Conservation (phyloP, 1,140 invertebrate species). For the Hirudo medicinalis region DNA sequence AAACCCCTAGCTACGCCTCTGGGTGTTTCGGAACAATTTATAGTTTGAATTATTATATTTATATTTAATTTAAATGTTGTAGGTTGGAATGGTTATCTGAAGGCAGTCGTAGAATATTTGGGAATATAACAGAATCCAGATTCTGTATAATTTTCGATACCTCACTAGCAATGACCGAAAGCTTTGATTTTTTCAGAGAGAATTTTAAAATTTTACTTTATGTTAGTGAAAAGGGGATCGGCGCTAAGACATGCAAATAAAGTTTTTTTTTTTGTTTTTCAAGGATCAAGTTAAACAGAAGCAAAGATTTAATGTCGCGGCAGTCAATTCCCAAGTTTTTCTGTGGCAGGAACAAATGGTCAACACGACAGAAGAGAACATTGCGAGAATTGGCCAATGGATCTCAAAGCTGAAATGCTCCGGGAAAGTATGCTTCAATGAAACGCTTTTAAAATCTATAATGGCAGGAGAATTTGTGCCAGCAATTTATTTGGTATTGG, state of each 20-base stretch:
- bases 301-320: background rate
- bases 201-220: slow-evolving; percentile 8
- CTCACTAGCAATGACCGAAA: background rate
- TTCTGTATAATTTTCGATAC: background rate
- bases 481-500: too few relatives aligned
- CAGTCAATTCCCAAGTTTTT: background rate
- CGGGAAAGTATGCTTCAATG: background rate
- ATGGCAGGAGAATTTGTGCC: too few relatives aligned
- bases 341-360: background rate
- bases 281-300: slow-evolving; percentile 11
- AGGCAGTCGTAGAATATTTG: slow-evolving; percentile 5
- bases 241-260: background rate
- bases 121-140: background rate
- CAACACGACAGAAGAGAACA: background rate
- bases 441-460: too few relatives aligned
- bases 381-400: background rate
- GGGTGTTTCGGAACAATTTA: background rate
- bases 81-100: slow-evolving; percentile 1
- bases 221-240: background rate
- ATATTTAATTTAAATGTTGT: background rate
- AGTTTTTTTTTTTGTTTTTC: slow-evolving; percentile 4
- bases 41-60: background rate
- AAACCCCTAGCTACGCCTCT: too few relatives aligned
- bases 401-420: slow-evolving; percentile 1
- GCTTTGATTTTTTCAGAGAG: background rate